These are phyloP conservation scores for Ashinkailepas kermadecensis DNA, from an alignment of 2,888 invertebrate species.

Conservation along the genomic window DNA sequence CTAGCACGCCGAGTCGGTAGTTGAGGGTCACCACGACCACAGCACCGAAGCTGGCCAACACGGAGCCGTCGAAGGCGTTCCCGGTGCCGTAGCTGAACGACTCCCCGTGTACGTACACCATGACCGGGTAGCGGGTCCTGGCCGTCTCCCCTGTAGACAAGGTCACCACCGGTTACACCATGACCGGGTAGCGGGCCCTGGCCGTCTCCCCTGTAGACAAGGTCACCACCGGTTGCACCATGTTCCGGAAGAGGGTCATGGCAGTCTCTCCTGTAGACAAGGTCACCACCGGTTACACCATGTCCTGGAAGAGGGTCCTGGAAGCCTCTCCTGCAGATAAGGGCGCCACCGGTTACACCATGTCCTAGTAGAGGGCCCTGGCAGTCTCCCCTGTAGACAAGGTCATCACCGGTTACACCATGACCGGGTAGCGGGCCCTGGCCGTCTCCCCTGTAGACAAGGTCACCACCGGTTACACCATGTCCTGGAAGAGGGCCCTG, in stretches of 20 bases:
- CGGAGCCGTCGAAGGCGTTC: constrained; percentile 19
- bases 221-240: neutral
- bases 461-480: neutral
- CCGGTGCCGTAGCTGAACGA: constrained; percentile 14
- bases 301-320: no score
- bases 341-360: neutral
- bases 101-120: constrained; percentile 16
- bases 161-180: no score
- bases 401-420: no score
- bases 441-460: no score
- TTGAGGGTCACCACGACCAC: constrained; percentile 64
- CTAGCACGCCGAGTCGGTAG: constrained; percentile 71
- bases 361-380: neutral
- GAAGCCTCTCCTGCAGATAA: no score
- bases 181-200: no score
- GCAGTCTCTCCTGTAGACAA: neutral
- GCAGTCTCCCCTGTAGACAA: neutral
- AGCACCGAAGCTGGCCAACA: constrained; percentile 12
- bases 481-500: neutral
- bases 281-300: no score
- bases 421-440: no score
- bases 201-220: no score
- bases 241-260: neutral
- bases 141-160: neutral
- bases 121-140: constrained; percentile 4